phyloP scores from a whole-genome alignment of 2,113 vertebrate species.

The Prunella himalayana region DNA sequence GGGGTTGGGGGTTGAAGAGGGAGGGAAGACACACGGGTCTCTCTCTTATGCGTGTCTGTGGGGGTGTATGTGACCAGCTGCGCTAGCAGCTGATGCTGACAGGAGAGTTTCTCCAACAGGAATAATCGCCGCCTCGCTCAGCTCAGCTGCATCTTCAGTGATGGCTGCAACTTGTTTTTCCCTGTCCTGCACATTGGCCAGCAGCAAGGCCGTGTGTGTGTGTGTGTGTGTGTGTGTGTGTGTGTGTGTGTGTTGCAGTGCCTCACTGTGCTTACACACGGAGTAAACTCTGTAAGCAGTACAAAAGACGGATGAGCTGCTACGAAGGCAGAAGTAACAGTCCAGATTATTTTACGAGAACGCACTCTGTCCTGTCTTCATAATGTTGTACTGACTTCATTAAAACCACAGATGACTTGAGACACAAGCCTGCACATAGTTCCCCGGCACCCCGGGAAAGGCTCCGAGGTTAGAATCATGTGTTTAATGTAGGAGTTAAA shows the following conservation, averaged over 20 bases:
- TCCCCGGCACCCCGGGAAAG: neutral
- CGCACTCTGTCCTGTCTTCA: no score
- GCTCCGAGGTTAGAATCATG: fast-evolving
- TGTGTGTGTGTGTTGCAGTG: neutral
- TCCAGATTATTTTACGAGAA: neutral
- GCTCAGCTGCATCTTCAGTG: neutral
- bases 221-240: no score
- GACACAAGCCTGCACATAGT: fast-evolving
- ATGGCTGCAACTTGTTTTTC: fast-evolving
- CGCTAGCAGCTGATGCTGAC: neutral
- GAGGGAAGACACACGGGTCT: neutral
- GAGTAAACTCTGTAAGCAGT: neutral
- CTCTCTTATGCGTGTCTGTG: no score
- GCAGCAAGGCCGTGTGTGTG: neutral
- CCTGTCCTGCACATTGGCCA: neutral
- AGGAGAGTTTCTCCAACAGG: neutral
- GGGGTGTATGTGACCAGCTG: no score
- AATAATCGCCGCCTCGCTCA: fast-evolving
- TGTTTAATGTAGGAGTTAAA: fast-evolving
- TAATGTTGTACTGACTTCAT: fast-evolving
- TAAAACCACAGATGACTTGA: no score
- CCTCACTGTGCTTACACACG: fast-evolving
- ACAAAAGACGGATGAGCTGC: neutral
- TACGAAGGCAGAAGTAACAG: no score
- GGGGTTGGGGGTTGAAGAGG: no score